These are phyloP conservation scores for Polymixis flavicincta DNA, from an alignment of 2,888 invertebrate species.

Conservation along the genomic window DNA sequence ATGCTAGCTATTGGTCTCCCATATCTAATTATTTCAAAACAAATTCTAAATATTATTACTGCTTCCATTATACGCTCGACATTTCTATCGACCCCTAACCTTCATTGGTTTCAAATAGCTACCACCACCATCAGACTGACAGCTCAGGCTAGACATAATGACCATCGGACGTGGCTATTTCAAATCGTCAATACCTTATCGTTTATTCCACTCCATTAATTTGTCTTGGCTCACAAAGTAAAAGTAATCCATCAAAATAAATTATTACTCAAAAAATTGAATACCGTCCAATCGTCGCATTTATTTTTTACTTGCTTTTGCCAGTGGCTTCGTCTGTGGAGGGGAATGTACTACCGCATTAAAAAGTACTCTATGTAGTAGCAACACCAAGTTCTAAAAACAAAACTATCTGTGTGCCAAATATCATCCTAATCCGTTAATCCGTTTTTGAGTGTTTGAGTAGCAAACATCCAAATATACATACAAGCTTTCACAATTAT, in stretches of 20 bases:
- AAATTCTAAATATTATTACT: too few relatives aligned
- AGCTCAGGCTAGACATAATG: slow-evolving; percentile 11
- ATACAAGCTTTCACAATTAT: too few relatives aligned
- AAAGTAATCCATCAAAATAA: not conserved
- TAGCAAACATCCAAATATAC: too few relatives aligned
- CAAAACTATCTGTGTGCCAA: too few relatives aligned
- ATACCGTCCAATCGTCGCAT: too few relatives aligned
- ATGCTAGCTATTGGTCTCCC: not conserved
- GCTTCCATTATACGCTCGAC: not conserved
- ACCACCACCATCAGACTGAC: not conserved
- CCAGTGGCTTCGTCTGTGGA: too few relatives aligned
- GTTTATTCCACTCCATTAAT: slow-evolving; percentile 27
- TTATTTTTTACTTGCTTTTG: too few relatives aligned
- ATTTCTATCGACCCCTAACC: not conserved
- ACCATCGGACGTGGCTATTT: slow-evolving; percentile 1
- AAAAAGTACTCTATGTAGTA: too few relatives aligned
- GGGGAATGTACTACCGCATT: too few relatives aligned
- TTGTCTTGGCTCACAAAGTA: not conserved
- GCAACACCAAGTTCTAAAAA: too few relatives aligned
- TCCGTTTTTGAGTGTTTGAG: too few relatives aligned
- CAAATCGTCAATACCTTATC: slow-evolving; percentile 27
- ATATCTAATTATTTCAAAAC: not conserved
- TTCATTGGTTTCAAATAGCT: slow-evolving; percentile 16
- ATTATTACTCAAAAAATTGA: not conserved
- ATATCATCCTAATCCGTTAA: too few relatives aligned